Evolutionary conservation across 2,797 vertebrate genomes (phyloP), one percentile per base, ranked within the genome.

Genomic region (Podargus strigoides): DNA sequence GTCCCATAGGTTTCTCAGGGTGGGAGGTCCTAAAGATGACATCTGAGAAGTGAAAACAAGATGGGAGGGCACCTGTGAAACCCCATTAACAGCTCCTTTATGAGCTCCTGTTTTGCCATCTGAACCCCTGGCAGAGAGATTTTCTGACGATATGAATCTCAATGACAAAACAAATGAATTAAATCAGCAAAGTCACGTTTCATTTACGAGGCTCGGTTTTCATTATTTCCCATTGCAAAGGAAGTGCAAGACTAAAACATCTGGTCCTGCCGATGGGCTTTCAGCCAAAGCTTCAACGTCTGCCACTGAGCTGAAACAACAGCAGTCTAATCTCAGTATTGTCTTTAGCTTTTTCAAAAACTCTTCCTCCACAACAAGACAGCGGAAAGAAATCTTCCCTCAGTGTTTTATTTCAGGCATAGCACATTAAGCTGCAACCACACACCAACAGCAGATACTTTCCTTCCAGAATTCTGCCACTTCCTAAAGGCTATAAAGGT

Each of bases 291-390:
- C 98, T 98, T 98, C 98, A 98, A 98, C 97, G 98, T 98, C 98
- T 97, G 97, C 98, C 97, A 97, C 96, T 97, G 98, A 98, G 98
- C 98, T 98, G 97, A 98, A 98, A 98, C 98, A 99, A 98, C 98
- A 98, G 98, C 98, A 96, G 97, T 97, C 97, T 98, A 98, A 98
- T 98, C 98, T 98, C 86, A 79, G 97, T 98, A 98, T 98, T 98
- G 98, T 98, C 98, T 98, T 98, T 97, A 97, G 94, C 96, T 96
- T 96, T 98, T 98, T 97, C 36, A 85, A 80, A 90, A 90, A 91
- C 96, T 98, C 98, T 96, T 98, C 97, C 97, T 98, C 97, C 97
- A 97, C 97, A 98, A 44, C 0, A 6, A 97, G 96, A 85, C 80
- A 73, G 89, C 7, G 27, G 89, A 96, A 96, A 94, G 91, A 94